Evolutionary conservation across 2,797 vertebrate genomes (phyloP).

Genomic region (Harpagifer antarcticus): DNA sequence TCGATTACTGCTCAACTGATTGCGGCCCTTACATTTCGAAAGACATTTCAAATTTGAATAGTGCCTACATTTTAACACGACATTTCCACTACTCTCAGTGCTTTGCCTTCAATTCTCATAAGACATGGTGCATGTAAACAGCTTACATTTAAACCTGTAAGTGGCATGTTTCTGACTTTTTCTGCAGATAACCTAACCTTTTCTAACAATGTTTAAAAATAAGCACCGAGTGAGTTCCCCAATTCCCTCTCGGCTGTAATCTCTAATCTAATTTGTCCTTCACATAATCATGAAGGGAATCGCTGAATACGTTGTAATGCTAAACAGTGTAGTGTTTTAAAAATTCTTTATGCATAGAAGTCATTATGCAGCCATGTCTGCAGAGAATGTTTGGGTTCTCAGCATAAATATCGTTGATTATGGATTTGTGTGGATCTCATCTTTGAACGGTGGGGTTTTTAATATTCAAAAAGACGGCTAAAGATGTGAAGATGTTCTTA

Average conservation of each 20-base stretch:
- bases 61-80: too few species aligned
- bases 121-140: neutral
- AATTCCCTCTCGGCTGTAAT: slow-evolving; percentile 5
- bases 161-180: neutral
- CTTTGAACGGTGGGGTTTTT: slow-evolving; percentile 55
- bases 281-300: slow-evolving; percentile 27
- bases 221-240: slow-evolving; percentile 4
- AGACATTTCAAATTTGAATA: too few species aligned
- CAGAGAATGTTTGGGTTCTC: slow-evolving; percentile 28
- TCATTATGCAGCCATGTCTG: slow-evolving; percentile 63
- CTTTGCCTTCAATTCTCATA: neutral
- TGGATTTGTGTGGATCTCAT: slow-evolving; percentile 53
- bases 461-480: slow-evolving; percentile 74
- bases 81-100: slow-evolving; percentile 2
- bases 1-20: too few species aligned
- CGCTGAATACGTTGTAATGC: slow-evolving; percentile 57
- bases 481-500: slow-evolving; percentile 59
- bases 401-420: slow-evolving; percentile 55
- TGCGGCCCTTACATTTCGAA: too few species aligned
- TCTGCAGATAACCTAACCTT: neutral
- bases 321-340: slow-evolving; percentile 49
- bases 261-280: slow-evolving; percentile 31
- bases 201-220: neutral
- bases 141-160: neutral
- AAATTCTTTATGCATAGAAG: slow-evolving; percentile 46